Base-by-base conservation (phyloP, 92 coral and sea anemone genomes). In the Siderastrea radians region DNA sequence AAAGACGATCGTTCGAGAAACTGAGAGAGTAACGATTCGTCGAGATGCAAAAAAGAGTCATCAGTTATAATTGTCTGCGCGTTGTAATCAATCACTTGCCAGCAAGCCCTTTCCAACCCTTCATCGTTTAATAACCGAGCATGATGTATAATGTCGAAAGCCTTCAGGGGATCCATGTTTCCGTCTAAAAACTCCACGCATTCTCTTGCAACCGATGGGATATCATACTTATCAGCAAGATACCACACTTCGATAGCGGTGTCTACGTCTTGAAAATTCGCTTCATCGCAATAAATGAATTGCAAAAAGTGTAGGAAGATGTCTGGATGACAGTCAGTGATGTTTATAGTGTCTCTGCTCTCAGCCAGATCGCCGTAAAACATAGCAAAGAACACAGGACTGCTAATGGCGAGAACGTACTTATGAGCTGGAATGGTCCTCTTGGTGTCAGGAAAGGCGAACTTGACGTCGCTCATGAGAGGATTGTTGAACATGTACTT, bases 301-400 rank as follows among this genome's bases (percentile, higher is more conserved):
- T 48, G 71, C 48, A 66, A 48, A 43, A 66, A 66, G 7, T 48
- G 46, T 7, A 66, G 71, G 38, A 66, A 66, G 71, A 19, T 12
- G 46, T 66, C 47, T 66, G 71, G 9, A 66, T 66, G 45, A 43
- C 48, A 66, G 46, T 66, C 71, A 19, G 45, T 66, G 48, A 66
- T 66, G 45, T 66, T 6, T 26, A 66, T 43, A 7, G 46, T 26
- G 71, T 26, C 71, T 1, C 46, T 19, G 14, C 11, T 66, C 48
- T 66, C 71, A 6, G 71, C 71, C 12, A 66, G 71, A 66, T 26
- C 47, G 45, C 79, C 79, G 63, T 53, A 75, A 75, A 75, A 75
- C 64, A 75, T 75, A 38, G 64, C 60, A 38, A 75, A 75, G 65
- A 53, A 75, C 15, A 55, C 64, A 16, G 65, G 65, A 19, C 64